Conservation (phyloP, 2,888 invertebrate species). For the Anodontia alba region DNA sequence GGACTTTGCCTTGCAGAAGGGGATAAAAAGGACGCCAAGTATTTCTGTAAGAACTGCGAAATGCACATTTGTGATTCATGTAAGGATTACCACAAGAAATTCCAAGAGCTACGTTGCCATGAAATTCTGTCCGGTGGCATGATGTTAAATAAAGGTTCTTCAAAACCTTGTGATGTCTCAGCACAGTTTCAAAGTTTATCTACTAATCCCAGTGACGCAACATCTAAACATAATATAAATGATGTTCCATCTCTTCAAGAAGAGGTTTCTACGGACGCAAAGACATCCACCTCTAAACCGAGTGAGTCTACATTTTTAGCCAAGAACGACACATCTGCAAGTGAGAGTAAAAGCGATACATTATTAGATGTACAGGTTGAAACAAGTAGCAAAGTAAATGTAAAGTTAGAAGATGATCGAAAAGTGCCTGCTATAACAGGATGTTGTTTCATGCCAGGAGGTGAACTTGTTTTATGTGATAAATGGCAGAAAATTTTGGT, state of each 20-base stretch:
- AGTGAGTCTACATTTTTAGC: no score
- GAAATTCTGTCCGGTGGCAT: not conserved
- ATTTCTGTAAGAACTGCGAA: not conserved
- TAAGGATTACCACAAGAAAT: not conserved
- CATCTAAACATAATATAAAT: not conserved
- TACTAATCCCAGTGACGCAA: not conserved
- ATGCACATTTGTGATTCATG: not conserved
- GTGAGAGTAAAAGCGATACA: not conserved
- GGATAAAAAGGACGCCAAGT: not conserved
- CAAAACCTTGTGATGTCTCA: not conserved
- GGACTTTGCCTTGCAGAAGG: not conserved
- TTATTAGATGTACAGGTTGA: not conserved
- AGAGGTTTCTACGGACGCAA: not conserved
- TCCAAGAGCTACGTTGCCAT: not conserved
- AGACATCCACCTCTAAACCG: not conserved
- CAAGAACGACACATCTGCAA: not conserved
- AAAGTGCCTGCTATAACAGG: not conserved
- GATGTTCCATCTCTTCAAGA: not conserved
- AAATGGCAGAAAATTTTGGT: not conserved
- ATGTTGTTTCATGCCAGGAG: not conserved
- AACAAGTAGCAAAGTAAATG: not conserved
- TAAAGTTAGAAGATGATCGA: not conserved
- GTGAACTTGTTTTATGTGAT: not conserved
- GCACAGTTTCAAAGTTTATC: not conserved
- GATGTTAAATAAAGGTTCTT: not conserved